Evolutionary conservation across 2,888 invertebrate species (phyloP).

Genomic region (Hoplodrina ambigua): DNA sequence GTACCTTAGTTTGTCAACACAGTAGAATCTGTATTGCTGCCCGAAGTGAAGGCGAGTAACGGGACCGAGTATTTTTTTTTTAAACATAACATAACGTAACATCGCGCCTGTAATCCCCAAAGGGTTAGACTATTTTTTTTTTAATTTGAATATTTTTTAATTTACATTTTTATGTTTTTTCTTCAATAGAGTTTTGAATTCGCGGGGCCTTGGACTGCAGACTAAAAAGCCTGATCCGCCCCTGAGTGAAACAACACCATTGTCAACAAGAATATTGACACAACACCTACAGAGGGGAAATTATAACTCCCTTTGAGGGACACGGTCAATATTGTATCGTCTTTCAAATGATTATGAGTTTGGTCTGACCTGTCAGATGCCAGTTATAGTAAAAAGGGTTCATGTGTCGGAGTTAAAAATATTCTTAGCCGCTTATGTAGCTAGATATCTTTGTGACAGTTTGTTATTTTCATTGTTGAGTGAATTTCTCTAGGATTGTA

Average conservation of each 20-base stretch:
- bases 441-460: slow-evolving; percentile 13
- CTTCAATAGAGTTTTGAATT: too few species aligned
- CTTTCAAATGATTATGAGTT: slow-evolving; percentile 16
- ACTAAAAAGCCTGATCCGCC: too few species aligned
- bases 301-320: slow-evolving; percentile 17
- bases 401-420: slow-evolving; percentile 29
- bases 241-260: not conserved
- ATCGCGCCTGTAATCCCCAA: too few species aligned
- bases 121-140: too few species aligned
- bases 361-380: slow-evolving; percentile 37
- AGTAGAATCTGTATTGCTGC: too few species aligned
- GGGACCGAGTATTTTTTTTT: too few species aligned
- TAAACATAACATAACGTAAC: too few species aligned
- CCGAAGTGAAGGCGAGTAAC: too few species aligned
- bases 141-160: too few species aligned
- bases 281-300: slow-evolving; percentile 6
- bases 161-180: too few species aligned
- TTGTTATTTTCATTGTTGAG: slow-evolving; percentile 4
- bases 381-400: slow-evolving; percentile 46
- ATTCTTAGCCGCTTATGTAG: not conserved
- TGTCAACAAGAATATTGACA: slow-evolving; percentile 5
- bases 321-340: slow-evolving; percentile 6
- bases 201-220: too few species aligned
- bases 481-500: not conserved
- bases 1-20: too few species aligned